Evolutionary conservation across 1,140 invertebrate genomes (phyloP), one percentile per base, ranked within the genome.

Genomic region (Ridgeia piscesae): DNA sequence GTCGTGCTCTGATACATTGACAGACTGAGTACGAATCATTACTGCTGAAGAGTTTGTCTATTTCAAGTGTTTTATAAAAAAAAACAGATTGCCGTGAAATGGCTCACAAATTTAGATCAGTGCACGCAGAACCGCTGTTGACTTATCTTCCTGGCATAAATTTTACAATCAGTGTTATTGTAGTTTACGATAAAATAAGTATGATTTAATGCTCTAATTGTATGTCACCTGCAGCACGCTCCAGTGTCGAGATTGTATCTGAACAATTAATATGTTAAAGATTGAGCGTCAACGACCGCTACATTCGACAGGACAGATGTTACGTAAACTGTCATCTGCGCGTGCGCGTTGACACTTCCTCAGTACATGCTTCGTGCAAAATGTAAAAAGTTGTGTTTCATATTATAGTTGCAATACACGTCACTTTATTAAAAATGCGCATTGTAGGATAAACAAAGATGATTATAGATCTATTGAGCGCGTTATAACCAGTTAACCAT

Each of bases 151-250:
- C 58, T 77, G 14, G 58, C 27, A 77, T 77, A 77, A 4, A 77
- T 77, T 17, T 31, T 17, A 77, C 58, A 77, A 77, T 77, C 58
- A 31, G 11, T 42, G 11, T 42, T 42, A 77, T 77, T 77, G 58
- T 77, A 77, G 58, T 77, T 77, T 77, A 77, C 58, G 58, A 77
- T 21, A 77, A 14, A 77, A 77, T 77, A 77, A 77, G 58, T 77
- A 77, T 77, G 58, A 77, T 77, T 77, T 77, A 77, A 77, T 77
- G 58, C 58, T 27, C 58, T 77, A 77, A 77, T 77, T 77, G 58
- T 77, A 77, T 77, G 58, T 77, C 17, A 4, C 2, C 58, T 77
- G 58, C 58, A 77, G 0, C 58, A 77, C 2, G 58, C 27, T 77
- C 17, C 2, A 9, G 58, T 6, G 58, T 0, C 11, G 58, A 21